A percentile compares a stretch with the other conserved stretches of the same genome.
Conservation (phyloP, 2,797 vertebrate genomes). For the Prionace glauca region DNA sequence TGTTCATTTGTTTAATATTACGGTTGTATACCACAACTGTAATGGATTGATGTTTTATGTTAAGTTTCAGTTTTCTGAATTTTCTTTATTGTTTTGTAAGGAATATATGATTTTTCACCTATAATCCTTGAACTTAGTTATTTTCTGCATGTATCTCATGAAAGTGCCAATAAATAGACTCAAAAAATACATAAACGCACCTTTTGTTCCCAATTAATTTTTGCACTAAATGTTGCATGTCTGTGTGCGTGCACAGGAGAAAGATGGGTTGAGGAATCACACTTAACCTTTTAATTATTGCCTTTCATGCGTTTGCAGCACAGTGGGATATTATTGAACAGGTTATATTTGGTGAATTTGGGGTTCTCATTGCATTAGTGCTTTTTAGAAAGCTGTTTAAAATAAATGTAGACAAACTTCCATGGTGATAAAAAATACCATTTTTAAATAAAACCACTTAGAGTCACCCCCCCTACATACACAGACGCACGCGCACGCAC, state of each 20-base stretch:
- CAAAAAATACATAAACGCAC: neutral
- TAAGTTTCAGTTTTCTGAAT: neutral
- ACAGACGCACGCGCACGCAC: neutral
- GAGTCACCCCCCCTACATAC: neutral
- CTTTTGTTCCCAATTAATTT: neutral
- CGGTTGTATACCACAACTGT: neutral
- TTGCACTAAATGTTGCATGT: neutral
- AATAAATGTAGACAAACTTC: neutral
- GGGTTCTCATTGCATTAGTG: neutral
- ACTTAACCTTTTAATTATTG: constrained; percentile 1
- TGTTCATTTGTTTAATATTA: neutral
- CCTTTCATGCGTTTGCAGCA: neutral
- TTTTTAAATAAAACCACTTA: neutral
- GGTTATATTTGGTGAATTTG: neutral
- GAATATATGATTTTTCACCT: neutral
- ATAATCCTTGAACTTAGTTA: neutral
- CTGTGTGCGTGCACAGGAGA: neutral
- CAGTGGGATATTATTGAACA: neutral
- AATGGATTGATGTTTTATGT: neutral
- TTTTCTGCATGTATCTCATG: neutral
- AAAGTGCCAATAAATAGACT: neutral
- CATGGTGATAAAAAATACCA: neutral
- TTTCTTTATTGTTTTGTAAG: neutral
- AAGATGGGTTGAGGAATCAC: neutral
- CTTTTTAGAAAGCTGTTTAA: neutral